Evolutionary conservation across 2,113 vertebrate genomes (phyloP).

Genomic region (Nannospalax galili): DNA sequence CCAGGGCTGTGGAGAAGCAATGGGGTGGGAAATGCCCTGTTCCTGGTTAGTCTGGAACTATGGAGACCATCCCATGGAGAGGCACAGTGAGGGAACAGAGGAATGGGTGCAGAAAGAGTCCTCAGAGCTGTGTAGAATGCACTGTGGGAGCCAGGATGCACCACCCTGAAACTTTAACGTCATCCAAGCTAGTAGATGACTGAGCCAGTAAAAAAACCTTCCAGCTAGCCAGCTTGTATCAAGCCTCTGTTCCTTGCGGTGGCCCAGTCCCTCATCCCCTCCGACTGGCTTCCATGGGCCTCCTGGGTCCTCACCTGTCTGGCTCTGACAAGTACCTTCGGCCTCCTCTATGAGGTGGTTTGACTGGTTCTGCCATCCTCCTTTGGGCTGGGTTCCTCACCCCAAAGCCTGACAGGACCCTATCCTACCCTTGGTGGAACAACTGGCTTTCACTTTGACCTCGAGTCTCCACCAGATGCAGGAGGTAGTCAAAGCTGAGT

Average conservation of each 20-base stretch:
- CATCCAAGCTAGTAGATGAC: too few species aligned
- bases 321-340: not conserved
- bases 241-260: not conserved
- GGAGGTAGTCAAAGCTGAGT: not conserved
- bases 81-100: not conserved
- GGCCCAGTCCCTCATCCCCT: not conserved
- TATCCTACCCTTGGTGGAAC: not conserved
- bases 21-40: not conserved
- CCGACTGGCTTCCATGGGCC: not conserved
- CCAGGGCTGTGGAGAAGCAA: not conserved
- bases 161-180: not conserved
- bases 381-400: not conserved
- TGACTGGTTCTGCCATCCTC: not conserved
- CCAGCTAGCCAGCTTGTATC: not conserved
- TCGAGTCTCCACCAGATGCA: not conserved
- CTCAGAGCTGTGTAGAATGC: not conserved
- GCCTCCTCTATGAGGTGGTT: not conserved
- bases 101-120: rapidly evolving
- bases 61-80: not conserved
- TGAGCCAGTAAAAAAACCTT: not conserved
- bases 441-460: not conserved
- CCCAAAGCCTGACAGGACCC: not conserved
- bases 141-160: not conserved
- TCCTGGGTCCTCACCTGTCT: not conserved
- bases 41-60: not conserved